Conservation (phyloP, 1,140 invertebrate genomes). For the Scaptomyza hsui region DNA sequence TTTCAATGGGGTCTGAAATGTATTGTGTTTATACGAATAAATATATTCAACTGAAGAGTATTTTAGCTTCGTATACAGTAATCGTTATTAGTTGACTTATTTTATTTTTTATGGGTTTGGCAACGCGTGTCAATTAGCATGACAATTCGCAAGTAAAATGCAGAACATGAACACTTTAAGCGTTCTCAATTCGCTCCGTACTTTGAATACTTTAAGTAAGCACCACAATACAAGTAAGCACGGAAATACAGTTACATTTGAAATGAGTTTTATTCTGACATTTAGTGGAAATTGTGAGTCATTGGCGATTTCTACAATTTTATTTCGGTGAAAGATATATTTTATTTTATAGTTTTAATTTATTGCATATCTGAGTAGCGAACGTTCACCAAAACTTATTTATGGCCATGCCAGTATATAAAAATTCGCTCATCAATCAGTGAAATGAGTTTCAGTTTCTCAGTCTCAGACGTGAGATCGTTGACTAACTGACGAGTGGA, state of each 20-base stretch:
- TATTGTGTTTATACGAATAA: no score
- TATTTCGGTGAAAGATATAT: conserved; percentile 65
- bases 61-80: neutral
- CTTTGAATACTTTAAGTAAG: conserved; percentile 49
- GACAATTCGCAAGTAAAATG: conserved; percentile 46
- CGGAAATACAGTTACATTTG: conserved; percentile 30
- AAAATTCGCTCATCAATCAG: conserved; percentile 78
- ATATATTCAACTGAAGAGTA: neutral
- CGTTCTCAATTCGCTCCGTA: conserved; percentile 38
- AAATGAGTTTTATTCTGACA: conserved; percentile 2
- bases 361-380: conserved; percentile 70
- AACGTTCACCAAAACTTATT: conserved; percentile 65
- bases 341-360: conserved; percentile 72
- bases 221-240: no score
- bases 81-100: neutral
- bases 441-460: conserved; percentile 69
- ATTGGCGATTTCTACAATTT: conserved; percentile 26
- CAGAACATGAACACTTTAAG: conserved; percentile 36
- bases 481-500: conserved; percentile 51
- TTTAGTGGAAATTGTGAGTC: conserved; percentile 47
- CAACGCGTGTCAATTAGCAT: conserved; percentile 53
- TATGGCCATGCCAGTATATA: conserved; percentile 67
- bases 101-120: conserved; percentile 4
- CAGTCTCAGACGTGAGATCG: conserved; percentile 22
- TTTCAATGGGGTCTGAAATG: no score